phyloP scores from a whole-genome alignment of 2,888 invertebrate genomes.

The Phyllotreta striolata region DNA sequence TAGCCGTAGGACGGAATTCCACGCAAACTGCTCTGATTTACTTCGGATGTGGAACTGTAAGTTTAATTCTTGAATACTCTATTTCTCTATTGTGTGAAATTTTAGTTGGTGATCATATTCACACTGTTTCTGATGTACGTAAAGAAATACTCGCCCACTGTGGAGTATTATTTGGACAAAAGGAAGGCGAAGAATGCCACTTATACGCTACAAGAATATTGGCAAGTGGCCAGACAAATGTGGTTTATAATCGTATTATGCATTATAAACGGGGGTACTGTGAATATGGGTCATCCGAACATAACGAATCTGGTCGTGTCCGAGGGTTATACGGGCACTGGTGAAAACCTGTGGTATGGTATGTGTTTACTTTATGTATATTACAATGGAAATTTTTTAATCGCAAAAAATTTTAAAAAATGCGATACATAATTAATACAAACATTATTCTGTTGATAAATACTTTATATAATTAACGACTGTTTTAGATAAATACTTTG shows the following conservation, averaged over 20 bases:
- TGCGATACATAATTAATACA: too few relatives aligned
- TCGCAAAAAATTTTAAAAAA: too few relatives aligned
- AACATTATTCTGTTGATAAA: too few relatives aligned
- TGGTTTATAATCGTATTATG: slow-evolving; percentile 39
- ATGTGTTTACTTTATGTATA: slow-evolving; percentile 22
- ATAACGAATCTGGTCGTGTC: slow-evolving; percentile 44
- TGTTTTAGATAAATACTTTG: slow-evolving; percentile 38
- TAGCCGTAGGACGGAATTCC: slow-evolving; percentile 36
- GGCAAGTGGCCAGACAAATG: slow-evolving; percentile 24
- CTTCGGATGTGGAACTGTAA: slow-evolving; percentile 37
- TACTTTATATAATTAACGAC: background rate
- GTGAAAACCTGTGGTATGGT: slow-evolving; percentile 39
- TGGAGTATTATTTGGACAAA: slow-evolving; percentile 14
- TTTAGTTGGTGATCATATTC: slow-evolving; percentile 25
- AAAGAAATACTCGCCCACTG: slow-evolving; percentile 19
- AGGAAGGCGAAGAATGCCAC: background rate
- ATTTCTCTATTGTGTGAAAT: too few relatives aligned
- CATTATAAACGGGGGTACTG: slow-evolving; percentile 29
- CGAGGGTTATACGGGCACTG: slow-evolving; percentile 40
- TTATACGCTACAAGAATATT: slow-evolving; percentile 13
- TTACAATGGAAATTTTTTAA: too few relatives aligned
- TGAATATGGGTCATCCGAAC: slow-evolving; percentile 37
- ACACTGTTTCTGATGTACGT: slow-evolving; percentile 26
- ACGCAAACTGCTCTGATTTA: slow-evolving; percentile 41
- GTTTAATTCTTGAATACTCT: too few relatives aligned